Percentiles rank a stretch among this genome's conserved stretches.
These are phyloP conservation scores for Anarrhichthys ocellatus DNA, from an alignment of 2,113 vertebrate genomes.

Conservation along the genomic window DNA sequence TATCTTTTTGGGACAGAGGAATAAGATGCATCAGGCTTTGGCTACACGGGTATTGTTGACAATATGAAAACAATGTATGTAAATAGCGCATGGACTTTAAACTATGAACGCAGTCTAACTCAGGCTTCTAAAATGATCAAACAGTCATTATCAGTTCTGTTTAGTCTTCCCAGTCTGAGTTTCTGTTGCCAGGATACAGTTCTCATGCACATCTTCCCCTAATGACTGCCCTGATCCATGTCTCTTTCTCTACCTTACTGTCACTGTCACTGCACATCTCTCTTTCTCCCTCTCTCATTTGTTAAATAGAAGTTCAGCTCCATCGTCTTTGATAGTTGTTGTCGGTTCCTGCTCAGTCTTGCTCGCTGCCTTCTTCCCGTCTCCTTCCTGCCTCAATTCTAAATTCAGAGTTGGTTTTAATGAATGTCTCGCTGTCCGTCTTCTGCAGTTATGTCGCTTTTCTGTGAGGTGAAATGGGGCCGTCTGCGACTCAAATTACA, in stretches of 20 bases:
- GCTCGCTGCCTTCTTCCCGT: neutral
- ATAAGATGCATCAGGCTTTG: neutral
- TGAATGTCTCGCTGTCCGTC: constrained; percentile 21
- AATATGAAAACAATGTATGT: neutral
- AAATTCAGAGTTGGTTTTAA: constrained; percentile 36
- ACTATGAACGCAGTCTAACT: neutral
- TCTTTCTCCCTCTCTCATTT: neutral
- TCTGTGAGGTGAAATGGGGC: constrained; percentile 16
- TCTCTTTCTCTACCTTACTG: neutral
- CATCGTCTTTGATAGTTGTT: neutral
- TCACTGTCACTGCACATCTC: neutral
- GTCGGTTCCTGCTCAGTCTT: neutral
- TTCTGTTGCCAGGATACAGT: constrained; percentile 52
- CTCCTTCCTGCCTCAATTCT: neutral
- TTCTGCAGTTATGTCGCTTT: constrained; percentile 7
- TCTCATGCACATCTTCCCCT: constrained; percentile 5
- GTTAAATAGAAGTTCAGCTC: neutral
- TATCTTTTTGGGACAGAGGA: neutral
- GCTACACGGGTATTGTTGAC: neutral
- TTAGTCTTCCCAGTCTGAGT: neutral
- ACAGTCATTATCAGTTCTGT: constrained; percentile 8
- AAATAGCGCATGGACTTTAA: neutral
- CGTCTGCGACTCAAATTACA: constrained; percentile 8
- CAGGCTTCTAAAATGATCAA: neutral
- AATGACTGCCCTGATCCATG: constrained; percentile 17